A percentile compares a stretch with the other conserved stretches of the same genome.
Evolutionary conservation across 92 coral and sea anemone species (phyloP).

Genomic region (Porites evermanni): DNA sequence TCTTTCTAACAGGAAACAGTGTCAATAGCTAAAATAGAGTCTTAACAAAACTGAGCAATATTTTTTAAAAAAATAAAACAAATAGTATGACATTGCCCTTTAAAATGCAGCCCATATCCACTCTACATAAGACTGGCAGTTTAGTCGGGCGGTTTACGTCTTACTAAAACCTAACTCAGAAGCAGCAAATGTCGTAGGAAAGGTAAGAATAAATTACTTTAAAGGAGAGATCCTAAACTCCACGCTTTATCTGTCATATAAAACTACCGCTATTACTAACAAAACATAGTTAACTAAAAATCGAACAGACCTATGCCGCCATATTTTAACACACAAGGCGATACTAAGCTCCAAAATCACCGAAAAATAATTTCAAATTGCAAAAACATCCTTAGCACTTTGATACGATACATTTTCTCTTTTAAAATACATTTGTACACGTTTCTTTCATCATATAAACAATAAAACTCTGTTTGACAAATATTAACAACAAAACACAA

Average conservation of each 20-base stretch:
- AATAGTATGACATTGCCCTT: no score
- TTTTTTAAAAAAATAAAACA: no score
- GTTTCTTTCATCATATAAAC: neutral
- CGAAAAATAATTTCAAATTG: neutral
- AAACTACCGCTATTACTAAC: neutral
- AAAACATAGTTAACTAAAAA: neutral
- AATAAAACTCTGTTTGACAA: slow-evolving; percentile 2
- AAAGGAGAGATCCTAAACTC: no score
- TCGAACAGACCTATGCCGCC: neutral
- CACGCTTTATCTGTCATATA: neutral
- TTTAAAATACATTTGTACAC: neutral
- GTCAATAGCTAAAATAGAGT: no score
- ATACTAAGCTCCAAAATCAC: neutral
- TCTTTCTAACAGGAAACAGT: no score
- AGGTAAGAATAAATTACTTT: no score
- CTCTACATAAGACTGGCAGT: neutral
- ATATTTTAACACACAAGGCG: neutral
- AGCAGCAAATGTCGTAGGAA: neutral
- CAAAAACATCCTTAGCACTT: neutral
- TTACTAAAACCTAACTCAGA: neutral
- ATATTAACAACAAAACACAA: neutral
- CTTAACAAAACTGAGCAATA: no score
- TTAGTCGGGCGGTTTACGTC: neutral
- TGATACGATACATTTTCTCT: neutral
- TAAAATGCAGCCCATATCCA: neutral